Evolutionary conservation across 1,140 invertebrate genomes (phyloP).

Genomic region (Nomia melanderi): DNA sequence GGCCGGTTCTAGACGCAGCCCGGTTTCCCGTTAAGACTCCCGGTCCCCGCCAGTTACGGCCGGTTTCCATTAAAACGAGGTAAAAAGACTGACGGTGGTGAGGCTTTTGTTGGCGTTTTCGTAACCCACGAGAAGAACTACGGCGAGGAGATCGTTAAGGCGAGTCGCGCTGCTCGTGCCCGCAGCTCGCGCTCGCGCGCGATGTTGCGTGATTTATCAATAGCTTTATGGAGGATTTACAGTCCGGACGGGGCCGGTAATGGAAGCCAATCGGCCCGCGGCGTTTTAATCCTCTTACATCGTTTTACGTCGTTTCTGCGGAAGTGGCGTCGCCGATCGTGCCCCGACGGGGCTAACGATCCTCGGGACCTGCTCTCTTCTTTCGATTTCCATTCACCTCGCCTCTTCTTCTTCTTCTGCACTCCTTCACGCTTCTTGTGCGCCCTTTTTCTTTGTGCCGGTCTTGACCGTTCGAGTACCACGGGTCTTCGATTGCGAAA

Average conservation of each 20-base stretch:
- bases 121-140: conserved; percentile 17
- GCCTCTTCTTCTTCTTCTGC: too few species aligned
- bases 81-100: neutral
- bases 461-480: too few species aligned
- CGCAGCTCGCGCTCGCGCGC: conserved; percentile 15
- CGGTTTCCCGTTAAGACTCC: neutral
- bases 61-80: conserved; percentile 18
- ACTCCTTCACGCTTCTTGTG: too few species aligned
- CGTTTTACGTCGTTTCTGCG: conserved; percentile 55
- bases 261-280: conserved; percentile 58
- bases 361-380: neutral
- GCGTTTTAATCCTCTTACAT: conserved; percentile 65
- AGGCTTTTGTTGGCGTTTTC: conserved; percentile 45
- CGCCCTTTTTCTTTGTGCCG: too few species aligned
- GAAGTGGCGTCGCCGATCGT: conserved; percentile 34
- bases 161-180: too few species aligned
- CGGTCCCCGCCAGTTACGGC: neutral
- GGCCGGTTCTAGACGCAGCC: neutral
- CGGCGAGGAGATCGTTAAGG: conserved; percentile 48
- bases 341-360: conserved; percentile 24
- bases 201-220: conserved; percentile 59
- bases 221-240: conserved; percentile 60
- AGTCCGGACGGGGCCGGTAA: conserved; percentile 54
- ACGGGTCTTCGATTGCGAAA: too few species aligned
- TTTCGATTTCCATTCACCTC: conserved; percentile 12